These are phyloP conservation scores for Rhamnusium bicolor DNA, from an alignment of 2,888 invertebrate genomes.

Conservation along the genomic window DNA sequence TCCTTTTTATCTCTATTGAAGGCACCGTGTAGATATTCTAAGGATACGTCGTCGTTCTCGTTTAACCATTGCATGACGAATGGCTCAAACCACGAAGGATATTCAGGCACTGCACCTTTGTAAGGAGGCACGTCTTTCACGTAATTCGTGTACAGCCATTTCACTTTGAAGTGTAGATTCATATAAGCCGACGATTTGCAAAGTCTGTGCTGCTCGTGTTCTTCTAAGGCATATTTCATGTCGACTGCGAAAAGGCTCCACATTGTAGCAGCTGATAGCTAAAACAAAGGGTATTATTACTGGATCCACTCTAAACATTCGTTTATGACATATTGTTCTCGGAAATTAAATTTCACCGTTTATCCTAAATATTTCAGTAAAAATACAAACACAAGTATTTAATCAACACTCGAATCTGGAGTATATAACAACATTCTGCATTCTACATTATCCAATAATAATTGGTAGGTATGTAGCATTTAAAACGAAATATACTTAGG, in stretches of 20 bases:
- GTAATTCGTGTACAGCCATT: constrained; percentile 98
- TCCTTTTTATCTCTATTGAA: constrained; percentile 98
- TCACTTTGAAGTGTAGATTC: constrained; percentile 99
- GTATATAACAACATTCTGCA: too few relatives aligned
- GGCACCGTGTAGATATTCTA: constrained; percentile 98
- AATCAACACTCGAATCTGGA: too few relatives aligned
- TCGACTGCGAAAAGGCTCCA: constrained; percentile 98
- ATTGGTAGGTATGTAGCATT: too few relatives aligned
- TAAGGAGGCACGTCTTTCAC: constrained; percentile 98
- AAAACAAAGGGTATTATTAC: constrained; percentile 59
- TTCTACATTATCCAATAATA: too few relatives aligned
- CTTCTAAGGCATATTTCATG: constrained; percentile 98
- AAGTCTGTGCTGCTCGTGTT: constrained; percentile 95
- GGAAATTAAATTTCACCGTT: neutral
- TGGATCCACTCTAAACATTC: neutral
- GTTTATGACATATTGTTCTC: neutral
- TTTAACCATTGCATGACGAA: constrained; percentile 99
- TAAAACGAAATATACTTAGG: too few relatives aligned
- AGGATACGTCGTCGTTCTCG: constrained; percentile 98
- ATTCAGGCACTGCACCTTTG: constrained; percentile 96
- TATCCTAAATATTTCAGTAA: too few relatives aligned
- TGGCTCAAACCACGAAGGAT: constrained; percentile 99
- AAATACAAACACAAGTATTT: too few relatives aligned
- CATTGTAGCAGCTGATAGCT: constrained; percentile 97
- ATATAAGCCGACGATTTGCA: constrained; percentile 99